Evolutionary conservation across 1,140 invertebrate species (phyloP).

Genomic region (Danaus melanippus): DNA sequence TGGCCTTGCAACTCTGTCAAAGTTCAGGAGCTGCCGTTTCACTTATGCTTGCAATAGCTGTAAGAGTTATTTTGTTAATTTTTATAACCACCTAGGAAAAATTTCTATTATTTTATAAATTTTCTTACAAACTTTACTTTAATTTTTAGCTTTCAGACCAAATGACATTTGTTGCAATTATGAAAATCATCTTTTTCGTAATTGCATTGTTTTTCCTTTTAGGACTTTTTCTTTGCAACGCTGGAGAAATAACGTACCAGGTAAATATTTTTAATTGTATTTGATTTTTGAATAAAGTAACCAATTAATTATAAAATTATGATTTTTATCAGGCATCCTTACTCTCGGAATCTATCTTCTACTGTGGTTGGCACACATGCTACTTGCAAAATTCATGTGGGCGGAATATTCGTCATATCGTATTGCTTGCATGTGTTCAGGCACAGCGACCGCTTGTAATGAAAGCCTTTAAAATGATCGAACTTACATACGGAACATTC

Average conservation of each 20-base stretch:
- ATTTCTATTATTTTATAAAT: too few relatives aligned
- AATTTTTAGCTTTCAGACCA: slow-evolving; percentile 40
- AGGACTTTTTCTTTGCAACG: slow-evolving; percentile 35
- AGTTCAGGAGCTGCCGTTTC: slow-evolving; percentile 41
- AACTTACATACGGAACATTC: slow-evolving; percentile 49
- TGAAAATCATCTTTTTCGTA: slow-evolving; percentile 51
- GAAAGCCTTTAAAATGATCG: slow-evolving; percentile 56
- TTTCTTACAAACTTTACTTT: not conserved
- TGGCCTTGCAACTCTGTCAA: slow-evolving; percentile 46
- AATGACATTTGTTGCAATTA: slow-evolving; percentile 31
- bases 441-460: slow-evolving; percentile 43
- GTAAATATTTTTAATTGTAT: slow-evolving; percentile 24
- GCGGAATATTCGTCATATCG: slow-evolving; percentile 29
- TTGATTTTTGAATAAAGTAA: slow-evolving; percentile 4
- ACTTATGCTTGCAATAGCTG: slow-evolving; percentile 51
- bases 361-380: slow-evolving; percentile 49
- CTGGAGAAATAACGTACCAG: slow-evolving; percentile 56
- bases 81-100: too few relatives aligned
- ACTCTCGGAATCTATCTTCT: slow-evolving; percentile 49
- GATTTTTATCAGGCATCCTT: slow-evolving; percentile 35
- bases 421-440: slow-evolving; percentile 37
- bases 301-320: slow-evolving; percentile 2
- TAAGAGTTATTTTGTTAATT: slow-evolving; percentile 9
- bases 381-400: slow-evolving; percentile 12
- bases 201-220: slow-evolving; percentile 43